Base-by-base conservation (phyloP, 2,113 vertebrate genomes). In the Neotoma lepida region DNA sequence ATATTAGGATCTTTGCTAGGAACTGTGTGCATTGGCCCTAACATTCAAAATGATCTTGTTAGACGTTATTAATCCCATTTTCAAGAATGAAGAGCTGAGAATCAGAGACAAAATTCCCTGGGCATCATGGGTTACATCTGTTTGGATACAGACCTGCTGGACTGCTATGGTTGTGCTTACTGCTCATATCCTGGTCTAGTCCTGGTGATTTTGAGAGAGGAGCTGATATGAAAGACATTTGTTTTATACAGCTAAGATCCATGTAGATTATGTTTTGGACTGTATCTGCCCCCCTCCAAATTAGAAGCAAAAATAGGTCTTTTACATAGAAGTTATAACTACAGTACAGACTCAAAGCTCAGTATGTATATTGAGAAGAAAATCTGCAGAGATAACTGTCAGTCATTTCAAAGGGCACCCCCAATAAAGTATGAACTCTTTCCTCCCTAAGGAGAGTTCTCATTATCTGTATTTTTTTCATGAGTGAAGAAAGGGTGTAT, bases 201-300 rank as follows among this genome's bases (percentile, higher is more conserved):
- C 10, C 54, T 84, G 56, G 78, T 89, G 41, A 73, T 95, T 89
- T 88, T 1, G 22, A 6, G 26, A 26, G 20, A 68, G 13, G 41
- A 17, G 1, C 26, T 91, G 35, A 20, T 13, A 20, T 73, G 8
- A 58, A 66, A 80, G 5, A 86, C 3, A 92, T 86, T 96, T 95
- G 91, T 82, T 96, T 95, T 68, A 17, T 10, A 77, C 44, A 82
- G 18, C 68, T 58, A 63, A 94, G 71, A 78, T 89, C 2, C 33
- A 81, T 70, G 64, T 76, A 61, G 20, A n/a, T 51, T 82, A 51
- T 64, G 56, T 73, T 73, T 81, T 66, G 30, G 1, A 7, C 14
- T 68, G 2, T 3, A 49, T 64, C 13, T 24, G 9, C 15, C 7
- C 82, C 20, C 0, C 68, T 18, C 28, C 17, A 61, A 78, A 81